These are phyloP conservation scores for Gobiocypris rarus DNA, from an alignment of 2,113 vertebrate species.

Conservation along the genomic window DNA sequence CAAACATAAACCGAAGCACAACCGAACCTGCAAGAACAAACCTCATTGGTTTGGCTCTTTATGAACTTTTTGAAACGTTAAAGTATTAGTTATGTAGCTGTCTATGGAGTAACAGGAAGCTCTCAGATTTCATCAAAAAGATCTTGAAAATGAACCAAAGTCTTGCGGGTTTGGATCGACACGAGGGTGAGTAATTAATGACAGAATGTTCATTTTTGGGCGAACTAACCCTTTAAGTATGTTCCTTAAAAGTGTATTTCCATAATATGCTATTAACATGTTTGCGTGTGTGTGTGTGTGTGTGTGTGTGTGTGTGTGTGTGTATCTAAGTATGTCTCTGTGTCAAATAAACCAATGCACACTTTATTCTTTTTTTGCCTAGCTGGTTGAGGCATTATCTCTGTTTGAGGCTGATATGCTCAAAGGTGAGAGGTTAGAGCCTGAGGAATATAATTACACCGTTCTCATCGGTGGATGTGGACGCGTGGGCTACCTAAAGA, in stretches of 20 bases:
- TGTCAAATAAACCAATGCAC: background rate
- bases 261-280: background rate
- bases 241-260: background rate
- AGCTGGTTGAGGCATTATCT: slow-evolving; percentile 88
- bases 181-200: no score
- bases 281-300: background rate
- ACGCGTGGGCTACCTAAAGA: slow-evolving; percentile 86
- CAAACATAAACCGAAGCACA: no score
- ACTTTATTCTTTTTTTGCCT: background rate
- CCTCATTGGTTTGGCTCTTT: no score
- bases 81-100: no score
- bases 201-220: no score
- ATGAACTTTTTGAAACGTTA: no score
- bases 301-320: no score
- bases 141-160: no score
- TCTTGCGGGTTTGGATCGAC: no score
- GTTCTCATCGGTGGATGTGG: slow-evolving; percentile 93
- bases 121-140: no score
- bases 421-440: slow-evolving; percentile 81
- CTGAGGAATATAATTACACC: slow-evolving; percentile 88
- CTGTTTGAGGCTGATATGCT: slow-evolving; percentile 91
- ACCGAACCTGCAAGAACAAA: no score
- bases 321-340: background rate
- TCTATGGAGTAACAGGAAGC: no score
- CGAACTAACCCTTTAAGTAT: background rate